Base-by-base conservation (phyloP, 2,888 invertebrate genomes). In the Amphipoea lucens region DNA sequence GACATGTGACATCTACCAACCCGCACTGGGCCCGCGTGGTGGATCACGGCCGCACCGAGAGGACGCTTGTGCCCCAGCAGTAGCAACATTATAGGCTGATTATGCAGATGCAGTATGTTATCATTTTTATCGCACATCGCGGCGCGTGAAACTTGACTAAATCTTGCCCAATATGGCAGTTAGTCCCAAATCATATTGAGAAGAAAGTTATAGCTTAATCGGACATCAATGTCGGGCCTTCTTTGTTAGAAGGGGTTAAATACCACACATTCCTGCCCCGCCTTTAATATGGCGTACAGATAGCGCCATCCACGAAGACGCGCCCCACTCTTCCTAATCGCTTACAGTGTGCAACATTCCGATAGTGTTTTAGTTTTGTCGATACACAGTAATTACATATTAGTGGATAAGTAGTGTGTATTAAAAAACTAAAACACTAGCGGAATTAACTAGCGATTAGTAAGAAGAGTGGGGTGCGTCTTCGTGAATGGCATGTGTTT, bases 101-200 rank as follows among this genome's bases (percentile, higher is more conserved):
- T n/a, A 60, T 60, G 11, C 17, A 51, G 48, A 48, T 51, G 51
- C n/a, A 60, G 51, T 65, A n/a, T 54, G 20, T 65, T 40, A 29
- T 11, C 0, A 40, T 81, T 65, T 79, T 23, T 9, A 57, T 29
- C 1, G 2, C 2, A 54, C 29, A 6, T 57, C 2, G 17, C 20
- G 0, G 3, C 9, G 2, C 5, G 23, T 45, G n/a, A 36, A 42
- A n/a, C 1, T 6, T 65, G 0, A 4, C 4, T n/a, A 4, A n/a
- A 36, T 40, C 14, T 40, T 76, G 20, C 1, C 4, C 1, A 42
- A 4, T 40, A 76, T 45, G n/a, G 4, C 17, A 60, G 42, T 6
- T 12, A 14, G n/a, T 29, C 20, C n/a, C 51, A n/a, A 70, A 20
- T 74, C 0, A 1, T 12, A 48, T 45, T 36, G 36, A 23, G 48